Percentiles rank a stretch among this genome's conserved stretches.
These are phyloP conservation scores for Triops cancriformis DNA, from an alignment of 1,140 invertebrate genomes.

Conservation along the genomic window DNA sequence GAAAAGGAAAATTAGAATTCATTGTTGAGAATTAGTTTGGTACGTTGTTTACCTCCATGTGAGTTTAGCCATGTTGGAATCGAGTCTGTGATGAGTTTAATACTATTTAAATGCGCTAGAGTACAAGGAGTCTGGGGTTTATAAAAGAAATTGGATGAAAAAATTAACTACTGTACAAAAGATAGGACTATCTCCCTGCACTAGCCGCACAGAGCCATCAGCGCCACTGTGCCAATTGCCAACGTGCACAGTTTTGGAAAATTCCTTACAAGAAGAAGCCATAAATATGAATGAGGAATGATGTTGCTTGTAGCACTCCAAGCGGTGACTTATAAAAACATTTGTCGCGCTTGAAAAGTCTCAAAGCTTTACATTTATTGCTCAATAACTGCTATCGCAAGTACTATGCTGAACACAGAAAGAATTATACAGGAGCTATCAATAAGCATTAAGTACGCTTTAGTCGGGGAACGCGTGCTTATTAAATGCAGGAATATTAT, in stretches of 20 bases:
- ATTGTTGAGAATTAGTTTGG: not conserved
- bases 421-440: no score
- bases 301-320: no score
- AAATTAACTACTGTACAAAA: not conserved
- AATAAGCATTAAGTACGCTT: no score
- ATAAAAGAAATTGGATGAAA: not conserved
- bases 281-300: no score
- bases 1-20: not conserved
- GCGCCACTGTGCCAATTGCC: constrained; percentile 7
- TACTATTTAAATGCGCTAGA: not conserved
- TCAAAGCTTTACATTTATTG: no score
- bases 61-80: not conserved
- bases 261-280: not conserved
- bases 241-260: constrained; percentile 2
- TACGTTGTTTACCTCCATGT: not conserved
- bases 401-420: no score
- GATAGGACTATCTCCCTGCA: not conserved
- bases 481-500: no score
- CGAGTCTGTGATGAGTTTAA: not conserved
- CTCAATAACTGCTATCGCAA: no score
- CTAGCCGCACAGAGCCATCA: not conserved
- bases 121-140: not conserved
- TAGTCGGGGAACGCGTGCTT: no score
- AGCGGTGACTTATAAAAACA: no score
- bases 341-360: no score